Base-by-base conservation (phyloP, 1,140 invertebrate genomes). In the Papilio dardanus region DNA sequence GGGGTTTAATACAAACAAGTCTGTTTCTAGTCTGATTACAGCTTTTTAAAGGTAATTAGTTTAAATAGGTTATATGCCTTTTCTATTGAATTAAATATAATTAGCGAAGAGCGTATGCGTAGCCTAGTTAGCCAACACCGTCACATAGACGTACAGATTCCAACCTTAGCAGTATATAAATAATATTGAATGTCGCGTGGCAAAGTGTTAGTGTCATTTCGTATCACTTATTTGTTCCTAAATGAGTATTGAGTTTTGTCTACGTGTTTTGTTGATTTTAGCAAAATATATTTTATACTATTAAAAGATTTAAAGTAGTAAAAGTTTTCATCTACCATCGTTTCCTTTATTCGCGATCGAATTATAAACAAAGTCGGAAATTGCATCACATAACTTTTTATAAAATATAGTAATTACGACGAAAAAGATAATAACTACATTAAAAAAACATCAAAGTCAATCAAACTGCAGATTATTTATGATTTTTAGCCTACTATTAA, bases 401-500 rank as follows among this genome's bases (percentile, higher is more conserved):
- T 4, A 16, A 0, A 42, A 42, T 3, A 2, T 16, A 14, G 16
- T 14, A 42, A 16, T 16, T 42, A 42, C 40, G 16, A n/a, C 5
- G 14, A 42, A 42, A 0, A 42, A 8, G 10, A 37, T 12, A 37
- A 12, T 12, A 37, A 37, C 35, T 12, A 42, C 40, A n/a, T 4
- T 42, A 42, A 4, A 16, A 42, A 42, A 42, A 16, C 16, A 42
- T n/a, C 16, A n/a, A 19, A 19, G 19, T 46, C 4, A 19, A 19
- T n/a, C 0, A 54, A 24, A 54, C 12, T 54, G 19, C n/a, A 19
- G 4, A 7, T 10, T 12, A 4, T 24, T 54, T 4, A 54, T 54
- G 21, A 24, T 54, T 24, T 54, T 5, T 71, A 30, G 68, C 37
- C 68, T 71, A 71, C n/a, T 54, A 10, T 3, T 30, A 46, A 50